Base-by-base conservation (phyloP, 2,797 vertebrate genomes). In the Arrhamphus sclerolepis region DNA sequence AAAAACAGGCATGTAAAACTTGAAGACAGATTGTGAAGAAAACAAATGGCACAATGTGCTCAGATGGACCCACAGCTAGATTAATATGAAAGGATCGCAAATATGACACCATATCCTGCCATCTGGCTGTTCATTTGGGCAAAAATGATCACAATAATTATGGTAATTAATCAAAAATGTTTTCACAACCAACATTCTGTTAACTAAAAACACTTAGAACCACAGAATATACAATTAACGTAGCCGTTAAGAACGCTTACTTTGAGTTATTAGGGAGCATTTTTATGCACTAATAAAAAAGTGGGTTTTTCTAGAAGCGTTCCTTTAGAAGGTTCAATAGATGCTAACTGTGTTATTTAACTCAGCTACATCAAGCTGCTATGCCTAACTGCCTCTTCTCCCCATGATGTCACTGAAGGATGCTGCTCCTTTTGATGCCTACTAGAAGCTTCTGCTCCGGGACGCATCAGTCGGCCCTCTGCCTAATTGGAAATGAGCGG, bases 71-170 rank as follows among this genome's bases (percentile, higher is more conserved):
- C 64, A 19, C 73, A 84, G 81, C 87, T 88, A 90, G 89, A 91
- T 91, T 91, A 90, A 91, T 89, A 87, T 67, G 85, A 88, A 80
- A 85, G 79, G 83, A 90, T 87, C 81, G 83, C 87, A 87, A 87
- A 90, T 87, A 89, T 89, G 89, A 90, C 90, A 90, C 89, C 85
- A 85, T 90, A 89, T 90, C 86, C 85, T 87, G 84, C 90, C 90
- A 91, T 91, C 90, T 91, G 90, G 89, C 85, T 89, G 88, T 87
- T 89, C 89, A 89, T 90, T 91, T 89, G 89, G 87, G 88, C 89
- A 90, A 91, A 91, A 89, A 90, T 89, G 62, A 91, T 89, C 85
- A 88, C 87, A 91, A 91, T 91, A 91, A 91, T 91, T 89, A 90
- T 82, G 88, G 88, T 87, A 89, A 91, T 91, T 91, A 89, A 91